Percentiles rank a stretch among this genome's conserved stretches.
Evolutionary conservation across 2,888 invertebrate genomes (phyloP).

Genomic region (Pteria penguin): DNA sequence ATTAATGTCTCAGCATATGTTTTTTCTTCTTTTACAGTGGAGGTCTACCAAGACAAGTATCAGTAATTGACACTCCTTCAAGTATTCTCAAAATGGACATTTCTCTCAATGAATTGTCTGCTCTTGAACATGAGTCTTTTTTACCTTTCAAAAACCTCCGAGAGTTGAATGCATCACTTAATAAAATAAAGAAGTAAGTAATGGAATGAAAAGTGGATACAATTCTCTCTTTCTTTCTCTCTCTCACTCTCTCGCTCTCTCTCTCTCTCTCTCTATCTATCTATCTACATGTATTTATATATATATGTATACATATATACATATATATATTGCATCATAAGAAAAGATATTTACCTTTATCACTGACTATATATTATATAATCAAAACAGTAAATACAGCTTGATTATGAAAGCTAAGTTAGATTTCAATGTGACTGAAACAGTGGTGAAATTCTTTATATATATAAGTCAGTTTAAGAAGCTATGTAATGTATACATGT

Average conservation of each 20-base stretch:
- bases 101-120: slow-evolving; percentile 71
- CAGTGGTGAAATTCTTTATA: too few species aligned
- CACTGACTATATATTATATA: neutral
- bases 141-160: slow-evolving; percentile 64
- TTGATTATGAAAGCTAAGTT: too few species aligned
- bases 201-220: too few species aligned
- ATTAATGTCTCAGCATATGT: neutral
- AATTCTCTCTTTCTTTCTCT: too few species aligned
- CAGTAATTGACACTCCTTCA: slow-evolving; percentile 62
- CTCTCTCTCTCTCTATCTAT: too few species aligned
- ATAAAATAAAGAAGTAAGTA: slow-evolving; percentile 70
- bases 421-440: too few species aligned
- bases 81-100: slow-evolving; percentile 66
- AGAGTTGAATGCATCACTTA: slow-evolving; percentile 71
- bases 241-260: too few species aligned
- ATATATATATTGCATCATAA: too few species aligned
- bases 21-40: slow-evolving; percentile 42
- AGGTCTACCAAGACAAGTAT: slow-evolving; percentile 49
- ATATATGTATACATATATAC: too few species aligned
- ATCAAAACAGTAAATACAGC: neutral
- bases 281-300: too few species aligned
- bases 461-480: too few species aligned
- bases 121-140: slow-evolving; percentile 63
- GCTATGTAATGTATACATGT: too few species aligned
- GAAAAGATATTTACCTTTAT: neutral